Evolutionary conservation across 2,888 invertebrate species (phyloP).

Genomic region (Lapara coniferarum): DNA sequence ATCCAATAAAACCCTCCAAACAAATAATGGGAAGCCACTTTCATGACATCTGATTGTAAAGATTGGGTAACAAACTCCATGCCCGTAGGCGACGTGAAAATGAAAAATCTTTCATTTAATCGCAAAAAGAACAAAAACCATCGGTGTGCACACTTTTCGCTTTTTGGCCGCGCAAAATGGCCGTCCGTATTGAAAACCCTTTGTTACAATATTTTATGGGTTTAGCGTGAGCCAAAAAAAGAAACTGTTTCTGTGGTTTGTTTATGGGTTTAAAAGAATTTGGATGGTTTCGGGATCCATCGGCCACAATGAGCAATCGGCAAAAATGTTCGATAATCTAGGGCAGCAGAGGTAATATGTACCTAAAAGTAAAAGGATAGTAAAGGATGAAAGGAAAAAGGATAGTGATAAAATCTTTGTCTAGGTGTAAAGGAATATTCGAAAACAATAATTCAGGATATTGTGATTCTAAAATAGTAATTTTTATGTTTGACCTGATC

Average conservation of each 20-base stretch:
- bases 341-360: too few relatives aligned
- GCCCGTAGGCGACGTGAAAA: conserved; percentile 30
- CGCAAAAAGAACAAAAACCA: conserved; percentile 40
- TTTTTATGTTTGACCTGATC: too few relatives aligned
- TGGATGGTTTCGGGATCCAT: conserved; percentile 32
- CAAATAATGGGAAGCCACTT: neutral
- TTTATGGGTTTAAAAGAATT: conserved; percentile 40
- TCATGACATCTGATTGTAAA: neutral
- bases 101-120: conserved; percentile 37
- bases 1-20: neutral
- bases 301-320: too few relatives aligned
- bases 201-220: conserved; percentile 49
- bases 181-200: conserved; percentile 53
- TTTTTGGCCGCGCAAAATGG: conserved; percentile 49
- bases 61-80: conserved; percentile 29
- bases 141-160: conserved; percentile 40
- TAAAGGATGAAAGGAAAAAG: too few relatives aligned
- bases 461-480: too few relatives aligned
- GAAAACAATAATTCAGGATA: too few relatives aligned
- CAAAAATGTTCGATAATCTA: too few relatives aligned
- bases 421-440: too few relatives aligned
- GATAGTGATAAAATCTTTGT: too few relatives aligned
- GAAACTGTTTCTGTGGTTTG: conserved; percentile 44
- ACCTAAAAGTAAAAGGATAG: too few relatives aligned
- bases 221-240: conserved; percentile 43